phyloP scores from a whole-genome alignment of 2,797 vertebrate species.

The Morus bassanus region DNA sequence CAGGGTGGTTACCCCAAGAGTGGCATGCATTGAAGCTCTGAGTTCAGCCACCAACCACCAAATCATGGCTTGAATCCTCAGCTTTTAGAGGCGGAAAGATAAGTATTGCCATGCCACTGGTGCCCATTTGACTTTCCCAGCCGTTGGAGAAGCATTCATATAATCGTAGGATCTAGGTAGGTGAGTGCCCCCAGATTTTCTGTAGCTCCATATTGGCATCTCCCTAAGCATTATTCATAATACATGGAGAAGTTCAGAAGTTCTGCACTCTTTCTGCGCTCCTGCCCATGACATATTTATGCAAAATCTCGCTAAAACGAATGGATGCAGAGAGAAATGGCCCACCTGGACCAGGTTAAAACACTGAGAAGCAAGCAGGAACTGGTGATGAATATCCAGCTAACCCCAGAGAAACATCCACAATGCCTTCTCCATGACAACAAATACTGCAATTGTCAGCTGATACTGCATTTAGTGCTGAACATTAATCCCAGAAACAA shows the following conservation, averaged over 20 bases:
- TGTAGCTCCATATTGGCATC: background rate
- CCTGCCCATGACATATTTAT: background rate
- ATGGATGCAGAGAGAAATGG: background rate
- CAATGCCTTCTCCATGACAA: background rate
- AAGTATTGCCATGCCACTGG: background rate
- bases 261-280: background rate
- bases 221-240: background rate
- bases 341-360: background rate
- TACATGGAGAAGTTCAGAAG: background rate
- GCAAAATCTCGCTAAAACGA: constrained; percentile 42
- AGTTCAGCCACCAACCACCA: background rate
- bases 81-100: background rate
- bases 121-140: background rate
- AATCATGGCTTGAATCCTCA: background rate
- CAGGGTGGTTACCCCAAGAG: background rate
- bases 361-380: background rate
- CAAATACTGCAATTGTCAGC: background rate
- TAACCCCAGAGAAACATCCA: background rate
- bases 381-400: background rate
- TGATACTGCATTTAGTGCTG: background rate
- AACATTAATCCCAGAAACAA: background rate
- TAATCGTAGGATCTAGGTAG: background rate
- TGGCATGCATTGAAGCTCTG: background rate
- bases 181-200: background rate
- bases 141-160: background rate